Percentiles rank a stretch among this genome's conserved stretches.
Conservation (phyloP, 2,888 invertebrate species). For the Hirtodrosophila cameraria region DNA sequence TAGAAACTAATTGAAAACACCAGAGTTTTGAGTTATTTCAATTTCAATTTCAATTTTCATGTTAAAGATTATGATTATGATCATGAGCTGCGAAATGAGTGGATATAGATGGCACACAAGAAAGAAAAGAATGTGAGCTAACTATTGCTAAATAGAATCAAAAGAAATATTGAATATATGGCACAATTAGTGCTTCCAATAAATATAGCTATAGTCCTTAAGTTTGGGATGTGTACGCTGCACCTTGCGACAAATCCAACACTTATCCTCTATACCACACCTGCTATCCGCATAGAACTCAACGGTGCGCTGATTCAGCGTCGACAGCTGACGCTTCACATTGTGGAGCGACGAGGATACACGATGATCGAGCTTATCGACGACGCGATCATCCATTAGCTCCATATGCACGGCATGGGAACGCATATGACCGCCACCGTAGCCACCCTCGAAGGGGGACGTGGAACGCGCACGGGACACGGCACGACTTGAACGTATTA, state of each 20-base stretch:
- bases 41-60: too few relatives aligned
- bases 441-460: slow-evolving; percentile 61
- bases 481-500: slow-evolving; percentile 80
- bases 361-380: slow-evolving; percentile 83
- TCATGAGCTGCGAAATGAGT: slow-evolving; percentile 15
- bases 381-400: slow-evolving; percentile 82
- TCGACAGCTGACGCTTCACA: slow-evolving; percentile 83
- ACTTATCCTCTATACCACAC: slow-evolving; percentile 83
- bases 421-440: slow-evolving; percentile 58
- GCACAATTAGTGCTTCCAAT: slow-evolving; percentile 64
- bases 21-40: too few relatives aligned
- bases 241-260: slow-evolving; percentile 83
- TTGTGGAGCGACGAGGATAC: slow-evolving; percentile 83
- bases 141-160: slow-evolving; percentile 3
- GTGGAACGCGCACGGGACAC: slow-evolving; percentile 78
- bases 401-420: slow-evolving; percentile 82
- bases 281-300: slow-evolving; percentile 84
- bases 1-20: slow-evolving; percentile 15
- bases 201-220: slow-evolving; percentile 81
- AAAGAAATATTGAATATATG: too few relatives aligned
- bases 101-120: too few relatives aligned
- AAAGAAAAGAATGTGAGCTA: background rate
- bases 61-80: slow-evolving; percentile 5
- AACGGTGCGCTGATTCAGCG: slow-evolving; percentile 82
- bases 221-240: slow-evolving; percentile 82